Conservation (phyloP, 1,140 invertebrate species). For the Pogonognathellus flavescens region DNA sequence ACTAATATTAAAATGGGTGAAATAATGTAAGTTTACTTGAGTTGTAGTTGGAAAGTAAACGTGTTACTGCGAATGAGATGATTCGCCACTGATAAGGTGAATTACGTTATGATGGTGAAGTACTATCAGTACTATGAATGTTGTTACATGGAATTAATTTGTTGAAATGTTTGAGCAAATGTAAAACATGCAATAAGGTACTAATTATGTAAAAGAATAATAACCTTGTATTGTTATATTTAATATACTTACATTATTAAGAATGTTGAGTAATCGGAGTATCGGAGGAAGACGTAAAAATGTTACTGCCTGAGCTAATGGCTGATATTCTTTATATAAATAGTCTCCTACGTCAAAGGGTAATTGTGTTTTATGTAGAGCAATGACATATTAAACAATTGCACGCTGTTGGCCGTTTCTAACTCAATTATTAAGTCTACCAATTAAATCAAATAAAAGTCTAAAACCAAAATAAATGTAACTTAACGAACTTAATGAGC, state of each 20-base stretch:
- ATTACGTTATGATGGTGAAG: too few relatives aligned
- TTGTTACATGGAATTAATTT: not conserved
- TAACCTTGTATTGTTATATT: slow-evolving; percentile 11
- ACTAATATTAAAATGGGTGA: not conserved
- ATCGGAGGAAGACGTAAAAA: not conserved
- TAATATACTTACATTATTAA: too few relatives aligned
- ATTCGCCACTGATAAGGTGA: too few relatives aligned
- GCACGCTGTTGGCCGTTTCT: not conserved
- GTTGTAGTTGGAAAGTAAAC: not conserved
- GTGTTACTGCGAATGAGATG: too few relatives aligned
- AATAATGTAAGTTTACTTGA: not conserved
- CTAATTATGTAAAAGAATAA: too few relatives aligned
- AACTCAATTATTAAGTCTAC: slow-evolving; percentile 10
- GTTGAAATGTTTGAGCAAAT: slow-evolving; percentile 15
- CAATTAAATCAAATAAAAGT: slow-evolving; percentile 21
- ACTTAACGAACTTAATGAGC: not conserved
- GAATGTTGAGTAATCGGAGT: slow-evolving; percentile 13
- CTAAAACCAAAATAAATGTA: slow-evolving; percentile 40
- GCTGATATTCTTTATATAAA: too few relatives aligned
- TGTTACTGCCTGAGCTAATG: slow-evolving; percentile 7
- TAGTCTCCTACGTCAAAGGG: too few relatives aligned
- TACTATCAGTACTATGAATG: too few relatives aligned
- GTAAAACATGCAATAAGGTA: slow-evolving; percentile 8
- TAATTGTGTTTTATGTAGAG: too few relatives aligned
- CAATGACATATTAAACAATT: too few relatives aligned